phyloP scores from a whole-genome alignment of 2,113 vertebrate genomes.

The Lanius ludovicianus region DNA sequence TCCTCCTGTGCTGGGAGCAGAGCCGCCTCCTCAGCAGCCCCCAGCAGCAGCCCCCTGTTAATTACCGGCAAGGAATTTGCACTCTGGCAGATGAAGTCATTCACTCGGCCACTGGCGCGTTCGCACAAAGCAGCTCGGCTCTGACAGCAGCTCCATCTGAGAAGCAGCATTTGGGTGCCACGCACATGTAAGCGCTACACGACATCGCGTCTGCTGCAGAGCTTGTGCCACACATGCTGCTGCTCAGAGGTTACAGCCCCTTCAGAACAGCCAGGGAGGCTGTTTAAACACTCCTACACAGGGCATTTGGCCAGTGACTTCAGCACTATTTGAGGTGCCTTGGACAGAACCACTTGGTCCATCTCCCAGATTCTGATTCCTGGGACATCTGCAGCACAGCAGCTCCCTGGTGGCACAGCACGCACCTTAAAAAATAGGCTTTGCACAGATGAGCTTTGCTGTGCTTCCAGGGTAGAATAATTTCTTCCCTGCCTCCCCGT shows the following conservation, averaged over 20 bases:
- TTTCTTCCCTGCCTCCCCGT: neutral
- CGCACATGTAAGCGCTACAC: fast-evolving
- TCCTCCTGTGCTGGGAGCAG: neutral
- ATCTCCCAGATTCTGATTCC: neutral
- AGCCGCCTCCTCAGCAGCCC: neutral
- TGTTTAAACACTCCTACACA: neutral
- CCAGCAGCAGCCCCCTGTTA: constrained; percentile 33
- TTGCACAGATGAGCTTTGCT: neutral
- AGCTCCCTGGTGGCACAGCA: neutral
- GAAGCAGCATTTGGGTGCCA: neutral
- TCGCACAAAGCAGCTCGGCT: neutral
- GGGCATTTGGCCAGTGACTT: neutral
- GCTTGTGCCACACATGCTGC: neutral
- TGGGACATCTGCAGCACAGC: neutral
- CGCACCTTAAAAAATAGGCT: neutral
- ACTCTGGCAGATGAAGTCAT: constrained; percentile 29
- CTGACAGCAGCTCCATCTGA: neutral
- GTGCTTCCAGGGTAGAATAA: neutral
- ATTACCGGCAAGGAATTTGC: constrained; percentile 44
- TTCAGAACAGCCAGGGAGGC: neutral
- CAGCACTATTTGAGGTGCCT: neutral
- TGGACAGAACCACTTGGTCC: neutral
- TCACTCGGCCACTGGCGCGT: neutral
- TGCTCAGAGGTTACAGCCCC: neutral
- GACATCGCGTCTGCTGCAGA: neutral